A percentile compares a stretch with the other conserved stretches of the same genome.
Evolutionary conservation across 2,888 invertebrate species (phyloP).

Genomic region (Alloplasta piceator): DNA sequence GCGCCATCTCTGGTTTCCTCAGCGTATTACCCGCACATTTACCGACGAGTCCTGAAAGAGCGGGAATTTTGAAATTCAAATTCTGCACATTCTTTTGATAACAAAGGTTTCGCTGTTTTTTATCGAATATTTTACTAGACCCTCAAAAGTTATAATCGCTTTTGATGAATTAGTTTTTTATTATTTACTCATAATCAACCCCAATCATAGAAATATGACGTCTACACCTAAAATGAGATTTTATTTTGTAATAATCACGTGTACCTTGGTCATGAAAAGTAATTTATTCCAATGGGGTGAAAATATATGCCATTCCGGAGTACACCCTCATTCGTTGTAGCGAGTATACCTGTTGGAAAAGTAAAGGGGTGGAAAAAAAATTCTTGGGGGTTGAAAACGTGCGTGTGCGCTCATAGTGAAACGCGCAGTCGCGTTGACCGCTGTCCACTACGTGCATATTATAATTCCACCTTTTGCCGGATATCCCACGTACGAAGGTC

Average conservation of each 20-base stretch:
- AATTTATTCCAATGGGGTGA: neutral
- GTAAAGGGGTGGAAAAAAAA: constrained; percentile 56
- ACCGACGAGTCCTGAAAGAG: no score
- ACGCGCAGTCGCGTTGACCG: constrained; percentile 75
- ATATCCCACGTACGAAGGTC: constrained; percentile 39
- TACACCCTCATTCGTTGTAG: constrained; percentile 69
- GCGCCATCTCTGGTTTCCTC: constrained; percentile 34
- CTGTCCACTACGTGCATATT: constrained; percentile 72
- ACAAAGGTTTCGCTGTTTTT: no score
- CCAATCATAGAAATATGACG: no score
- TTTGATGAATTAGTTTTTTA: no score
- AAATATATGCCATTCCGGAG: neutral
- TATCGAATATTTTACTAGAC: no score
- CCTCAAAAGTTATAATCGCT: no score
- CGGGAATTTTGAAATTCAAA: no score
- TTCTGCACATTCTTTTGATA: no score
- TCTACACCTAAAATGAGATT: no score
- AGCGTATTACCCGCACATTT: no score
- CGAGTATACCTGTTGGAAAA: constrained; percentile 70
- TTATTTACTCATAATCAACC: no score
- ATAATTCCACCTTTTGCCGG: constrained; percentile 43
- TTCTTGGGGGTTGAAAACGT: constrained; percentile 54
- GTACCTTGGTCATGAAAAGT: constrained; percentile 41
- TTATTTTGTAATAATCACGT: neutral
- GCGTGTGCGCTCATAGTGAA: constrained; percentile 33